These are phyloP conservation scores for Scleropages formosus DNA, from an alignment of 2,797 vertebrate genomes.

Conservation along the genomic window DNA sequence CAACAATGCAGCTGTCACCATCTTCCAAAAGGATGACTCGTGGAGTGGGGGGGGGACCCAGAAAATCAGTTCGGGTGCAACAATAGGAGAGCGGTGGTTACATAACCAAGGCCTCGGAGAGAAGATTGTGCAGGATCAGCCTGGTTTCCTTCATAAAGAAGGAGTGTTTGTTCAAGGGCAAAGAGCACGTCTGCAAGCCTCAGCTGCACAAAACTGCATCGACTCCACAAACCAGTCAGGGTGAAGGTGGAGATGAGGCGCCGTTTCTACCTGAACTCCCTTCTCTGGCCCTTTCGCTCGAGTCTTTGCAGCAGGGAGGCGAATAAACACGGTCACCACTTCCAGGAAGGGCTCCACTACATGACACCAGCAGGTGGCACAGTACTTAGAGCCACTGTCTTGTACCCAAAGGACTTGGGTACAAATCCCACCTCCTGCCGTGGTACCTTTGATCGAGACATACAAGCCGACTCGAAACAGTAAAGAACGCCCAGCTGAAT, in stretches of 20 bases:
- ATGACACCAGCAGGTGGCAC: no score
- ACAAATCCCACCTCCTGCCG: no score
- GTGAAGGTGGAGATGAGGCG: neutral
- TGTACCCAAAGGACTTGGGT: no score
- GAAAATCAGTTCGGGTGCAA: constrained; percentile 19
- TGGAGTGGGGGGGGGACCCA: neutral
- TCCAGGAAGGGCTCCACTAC: no score
- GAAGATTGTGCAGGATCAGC: neutral
- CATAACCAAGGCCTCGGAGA: neutral
- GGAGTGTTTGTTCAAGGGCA: constrained; percentile 14
- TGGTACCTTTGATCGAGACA: no score
- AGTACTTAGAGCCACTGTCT: no score
- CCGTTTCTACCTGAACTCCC: no score
- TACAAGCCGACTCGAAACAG: no score
- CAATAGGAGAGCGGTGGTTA: constrained; percentile 17
- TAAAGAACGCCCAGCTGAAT: no score
- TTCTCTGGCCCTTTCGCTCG: no score
- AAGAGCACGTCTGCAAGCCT: neutral
- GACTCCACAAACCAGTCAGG: constrained; percentile 6
- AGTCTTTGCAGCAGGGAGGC: no score
- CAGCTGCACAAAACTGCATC: neutral
- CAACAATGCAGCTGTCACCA: neutral
- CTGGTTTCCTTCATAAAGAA: neutral
- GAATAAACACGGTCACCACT: no score
- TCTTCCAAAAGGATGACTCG: neutral